Conservation (phyloP, 2,113 vertebrate species). For the Rissa tridactyla region DNA sequence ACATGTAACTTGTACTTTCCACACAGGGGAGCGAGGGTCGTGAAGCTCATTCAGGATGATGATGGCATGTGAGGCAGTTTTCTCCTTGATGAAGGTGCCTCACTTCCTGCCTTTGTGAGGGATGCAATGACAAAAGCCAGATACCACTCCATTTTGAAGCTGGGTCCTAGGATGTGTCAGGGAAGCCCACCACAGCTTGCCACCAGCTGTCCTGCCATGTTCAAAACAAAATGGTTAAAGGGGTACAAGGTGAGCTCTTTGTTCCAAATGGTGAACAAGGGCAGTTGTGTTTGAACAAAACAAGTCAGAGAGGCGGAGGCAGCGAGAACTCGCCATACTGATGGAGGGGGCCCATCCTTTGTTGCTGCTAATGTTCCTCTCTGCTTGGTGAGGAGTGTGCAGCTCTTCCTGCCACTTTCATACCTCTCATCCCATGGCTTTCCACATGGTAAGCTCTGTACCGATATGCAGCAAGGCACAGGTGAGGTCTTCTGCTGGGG, state of each 20-base stretch:
- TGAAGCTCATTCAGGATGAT: not conserved
- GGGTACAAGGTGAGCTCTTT: not conserved
- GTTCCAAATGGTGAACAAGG: rapidly evolving
- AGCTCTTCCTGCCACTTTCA: not conserved
- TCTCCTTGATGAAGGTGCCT: not conserved
- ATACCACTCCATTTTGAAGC: not conserved
- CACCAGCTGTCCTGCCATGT: not conserved
- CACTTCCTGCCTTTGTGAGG: not conserved
- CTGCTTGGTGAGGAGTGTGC: rapidly evolving
- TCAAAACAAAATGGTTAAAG: not conserved
- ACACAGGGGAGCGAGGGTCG: not conserved
- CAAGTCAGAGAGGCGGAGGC: not conserved
- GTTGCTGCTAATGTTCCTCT: not conserved
- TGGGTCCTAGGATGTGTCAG: not conserved
- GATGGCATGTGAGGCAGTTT: not conserved
- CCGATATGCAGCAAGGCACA: not conserved
- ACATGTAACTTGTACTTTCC: not conserved
- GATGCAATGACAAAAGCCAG: not conserved
- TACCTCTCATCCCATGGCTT: not conserved
- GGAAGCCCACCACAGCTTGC: not conserved
- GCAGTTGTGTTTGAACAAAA: not conserved
- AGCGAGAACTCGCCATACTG: rapidly evolving
- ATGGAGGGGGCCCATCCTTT: not conserved
- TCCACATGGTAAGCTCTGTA: not conserved
- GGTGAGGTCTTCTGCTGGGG: not conserved